Percentiles rank a stretch among this genome's conserved stretches.
These are phyloP conservation scores for Plectropomus leopardus DNA, from an alignment of 2,113 vertebrate species.

Conservation along the genomic window DNA sequence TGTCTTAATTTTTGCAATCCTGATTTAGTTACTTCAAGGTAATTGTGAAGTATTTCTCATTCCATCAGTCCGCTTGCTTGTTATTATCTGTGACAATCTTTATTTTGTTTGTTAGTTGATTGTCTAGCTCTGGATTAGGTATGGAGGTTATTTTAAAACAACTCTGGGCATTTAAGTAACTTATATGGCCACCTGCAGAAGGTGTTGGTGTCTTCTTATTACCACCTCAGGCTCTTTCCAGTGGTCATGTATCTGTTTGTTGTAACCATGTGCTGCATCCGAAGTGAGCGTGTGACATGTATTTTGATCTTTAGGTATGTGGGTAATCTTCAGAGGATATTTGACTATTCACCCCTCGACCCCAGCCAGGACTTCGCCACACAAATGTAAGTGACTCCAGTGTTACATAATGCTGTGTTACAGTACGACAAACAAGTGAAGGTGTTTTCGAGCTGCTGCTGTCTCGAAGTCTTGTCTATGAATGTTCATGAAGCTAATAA, in stretches of 20 bases:
- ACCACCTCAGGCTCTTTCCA: neutral
- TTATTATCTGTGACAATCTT: neutral
- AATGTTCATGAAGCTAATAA: neutral
- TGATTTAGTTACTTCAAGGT: too few species aligned
- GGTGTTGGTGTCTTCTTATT: neutral
- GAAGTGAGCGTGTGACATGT: conserved; percentile 47
- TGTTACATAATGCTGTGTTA: conserved; percentile 40
- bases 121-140: neutral
- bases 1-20: neutral
- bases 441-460: conserved; percentile 17
- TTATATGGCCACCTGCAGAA: neutral
- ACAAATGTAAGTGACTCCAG: conserved; percentile 92
- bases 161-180: neutral
- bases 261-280: neutral
- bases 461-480: neutral
- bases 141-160: neutral
- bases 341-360: conserved; percentile 97
- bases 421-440: conserved; percentile 4
- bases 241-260: neutral
- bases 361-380: conserved; percentile 97
- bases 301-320: conserved; percentile 90
- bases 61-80: too few species aligned
- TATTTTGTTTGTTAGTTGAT: conserved; percentile 3
- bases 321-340: conserved; percentile 97
- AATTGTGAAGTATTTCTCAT: too few species aligned